Conservation (phyloP, 2,113 vertebrate species). For the Pantherophis guttatus region DNA sequence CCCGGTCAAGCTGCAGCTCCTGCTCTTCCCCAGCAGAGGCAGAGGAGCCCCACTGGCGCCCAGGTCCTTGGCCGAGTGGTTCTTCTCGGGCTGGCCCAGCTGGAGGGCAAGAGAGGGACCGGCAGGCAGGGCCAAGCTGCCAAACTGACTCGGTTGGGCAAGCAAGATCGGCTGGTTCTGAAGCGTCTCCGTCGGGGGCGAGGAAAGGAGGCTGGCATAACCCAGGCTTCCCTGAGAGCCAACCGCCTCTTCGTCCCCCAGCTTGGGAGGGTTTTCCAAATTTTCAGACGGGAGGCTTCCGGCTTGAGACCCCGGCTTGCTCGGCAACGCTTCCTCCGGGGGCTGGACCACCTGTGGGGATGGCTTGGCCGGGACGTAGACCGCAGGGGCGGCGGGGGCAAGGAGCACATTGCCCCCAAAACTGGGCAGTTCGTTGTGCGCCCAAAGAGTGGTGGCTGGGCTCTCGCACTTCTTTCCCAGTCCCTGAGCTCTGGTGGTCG, state of each 20-base stretch:
- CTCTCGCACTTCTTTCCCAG: slow-evolving; percentile 85
- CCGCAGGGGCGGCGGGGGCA: slow-evolving; percentile 86
- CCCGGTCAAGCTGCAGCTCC: slow-evolving; percentile 51
- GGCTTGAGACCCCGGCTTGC: slow-evolving; percentile 54
- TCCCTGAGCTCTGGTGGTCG: slow-evolving; percentile 79
- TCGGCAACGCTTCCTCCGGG: slow-evolving; percentile 76
- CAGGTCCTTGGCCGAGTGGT: slow-evolving; percentile 64
- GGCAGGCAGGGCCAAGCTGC: slow-evolving; percentile 75
- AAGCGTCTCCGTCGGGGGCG: slow-evolving; percentile 78
- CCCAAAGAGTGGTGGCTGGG: slow-evolving; percentile 94
- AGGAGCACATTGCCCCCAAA: slow-evolving; percentile 86
- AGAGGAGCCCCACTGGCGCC: slow-evolving; percentile 50
- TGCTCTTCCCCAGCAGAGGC: slow-evolving; percentile 26
- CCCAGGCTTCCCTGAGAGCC: slow-evolving; percentile 82
- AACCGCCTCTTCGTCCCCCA: slow-evolving; percentile 76
- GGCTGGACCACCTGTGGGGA: slow-evolving; percentile 83
- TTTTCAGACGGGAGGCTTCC: slow-evolving; percentile 81
- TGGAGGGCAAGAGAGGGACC: slow-evolving; percentile 61
- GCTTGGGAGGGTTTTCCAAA: slow-evolving; percentile 91
- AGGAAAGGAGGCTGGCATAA: slow-evolving; percentile 86
- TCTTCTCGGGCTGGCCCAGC: slow-evolving; percentile 68
- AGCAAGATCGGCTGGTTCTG: slow-evolving; percentile 84
- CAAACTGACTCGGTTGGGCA: slow-evolving; percentile 86
- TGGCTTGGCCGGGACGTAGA: slow-evolving; percentile 78
- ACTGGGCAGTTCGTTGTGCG: slow-evolving; percentile 84